Conservation (phyloP, 2,888 invertebrate species). For the Pyrocoelia pectoralis region DNA sequence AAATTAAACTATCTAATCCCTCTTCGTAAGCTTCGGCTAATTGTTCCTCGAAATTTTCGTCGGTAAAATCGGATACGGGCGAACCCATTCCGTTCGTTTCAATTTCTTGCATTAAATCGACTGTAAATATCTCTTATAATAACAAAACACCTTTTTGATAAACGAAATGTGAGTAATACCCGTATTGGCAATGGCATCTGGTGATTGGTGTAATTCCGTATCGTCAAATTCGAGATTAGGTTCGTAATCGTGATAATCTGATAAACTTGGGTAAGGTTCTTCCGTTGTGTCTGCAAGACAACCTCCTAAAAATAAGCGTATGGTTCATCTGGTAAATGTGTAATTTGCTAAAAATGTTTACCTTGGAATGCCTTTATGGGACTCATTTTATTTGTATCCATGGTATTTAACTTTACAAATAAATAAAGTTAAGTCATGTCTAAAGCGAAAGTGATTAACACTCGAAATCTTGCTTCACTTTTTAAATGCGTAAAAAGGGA, state of each 20-base stretch:
- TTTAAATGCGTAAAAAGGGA: slow-evolving; percentile 20
- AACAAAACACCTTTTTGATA: background rate
- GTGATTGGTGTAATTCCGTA: slow-evolving; percentile 80
- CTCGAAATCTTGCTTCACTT: slow-evolving; percentile 17
- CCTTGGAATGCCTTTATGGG: slow-evolving; percentile 63
- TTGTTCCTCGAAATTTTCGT: slow-evolving; percentile 91
- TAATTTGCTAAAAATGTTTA: slow-evolving; percentile 48
- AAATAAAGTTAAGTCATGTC: slow-evolving; percentile 24
- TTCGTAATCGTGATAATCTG: slow-evolving; percentile 93
- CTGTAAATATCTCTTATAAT: slow-evolving; percentile 40
- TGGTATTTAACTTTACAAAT: slow-evolving; percentile 8
- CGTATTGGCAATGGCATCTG: slow-evolving; percentile 67
- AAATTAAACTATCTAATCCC: slow-evolving; percentile 55
- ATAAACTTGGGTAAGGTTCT: slow-evolving; percentile 85
- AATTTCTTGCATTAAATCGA: slow-evolving; percentile 55
- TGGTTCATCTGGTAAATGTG: too few relatives aligned
- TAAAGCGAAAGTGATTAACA: slow-evolving; percentile 13
- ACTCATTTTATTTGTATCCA: slow-evolving; percentile 48
- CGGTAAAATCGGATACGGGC: slow-evolving; percentile 85
- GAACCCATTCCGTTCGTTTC: slow-evolving; percentile 65
- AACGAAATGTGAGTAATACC: slow-evolving; percentile 63
- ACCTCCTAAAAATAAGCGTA: slow-evolving; percentile 37
- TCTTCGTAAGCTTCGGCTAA: slow-evolving; percentile 70
- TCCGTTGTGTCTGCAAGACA: slow-evolving; percentile 65
- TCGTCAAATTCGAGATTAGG: slow-evolving; percentile 97